phyloP scores from a whole-genome alignment of 2,797 vertebrate genomes.

The Lepus oiostolus region DNA sequence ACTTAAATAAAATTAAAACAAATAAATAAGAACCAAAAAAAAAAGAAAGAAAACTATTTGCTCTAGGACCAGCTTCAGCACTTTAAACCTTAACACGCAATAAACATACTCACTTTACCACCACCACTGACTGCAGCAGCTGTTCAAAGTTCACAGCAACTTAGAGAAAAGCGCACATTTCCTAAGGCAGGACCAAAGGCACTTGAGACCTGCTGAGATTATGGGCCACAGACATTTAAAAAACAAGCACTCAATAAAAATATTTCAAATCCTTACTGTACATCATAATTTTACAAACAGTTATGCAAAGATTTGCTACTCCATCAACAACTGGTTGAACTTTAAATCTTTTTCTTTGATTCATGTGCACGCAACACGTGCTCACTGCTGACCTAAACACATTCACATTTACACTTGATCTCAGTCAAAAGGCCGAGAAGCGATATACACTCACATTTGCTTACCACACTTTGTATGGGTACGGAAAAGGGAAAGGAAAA shows the following conservation, averaged over 20 bases:
- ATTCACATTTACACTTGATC: neutral
- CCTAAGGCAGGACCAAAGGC: slow-evolving; percentile 63
- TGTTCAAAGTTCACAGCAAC: slow-evolving; percentile 60
- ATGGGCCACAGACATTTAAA: slow-evolving; percentile 47
- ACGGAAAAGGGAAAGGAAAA: neutral
- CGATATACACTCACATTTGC: neutral
- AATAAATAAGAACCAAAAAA: neutral
- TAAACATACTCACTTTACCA: slow-evolving; percentile 64
- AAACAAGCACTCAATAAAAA: slow-evolving; percentile 66
- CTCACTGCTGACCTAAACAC: neutral
- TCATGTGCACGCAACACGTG: neutral
- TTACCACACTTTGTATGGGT: slow-evolving; percentile 26
- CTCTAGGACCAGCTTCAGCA: slow-evolving; percentile 31
- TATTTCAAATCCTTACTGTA: slow-evolving; percentile 11
- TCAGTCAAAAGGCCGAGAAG: too few relatives aligned
- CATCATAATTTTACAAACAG: slow-evolving; percentile 69
- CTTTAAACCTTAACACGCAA: slow-evolving; percentile 76
- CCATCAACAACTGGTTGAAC: slow-evolving; percentile 13
- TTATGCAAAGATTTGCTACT: slow-evolving; percentile 41
- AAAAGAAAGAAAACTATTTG: slow-evolving; percentile 38
- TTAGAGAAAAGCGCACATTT: slow-evolving; percentile 68
- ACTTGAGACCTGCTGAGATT: slow-evolving; percentile 61
- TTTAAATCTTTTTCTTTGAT: neutral
- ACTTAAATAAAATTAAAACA: slow-evolving; percentile 40
- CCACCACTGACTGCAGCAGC: slow-evolving; percentile 41